Evolutionary conservation across 2,797 vertebrate genomes (phyloP).

Genomic region (Knipowitschia caucasica): DNA sequence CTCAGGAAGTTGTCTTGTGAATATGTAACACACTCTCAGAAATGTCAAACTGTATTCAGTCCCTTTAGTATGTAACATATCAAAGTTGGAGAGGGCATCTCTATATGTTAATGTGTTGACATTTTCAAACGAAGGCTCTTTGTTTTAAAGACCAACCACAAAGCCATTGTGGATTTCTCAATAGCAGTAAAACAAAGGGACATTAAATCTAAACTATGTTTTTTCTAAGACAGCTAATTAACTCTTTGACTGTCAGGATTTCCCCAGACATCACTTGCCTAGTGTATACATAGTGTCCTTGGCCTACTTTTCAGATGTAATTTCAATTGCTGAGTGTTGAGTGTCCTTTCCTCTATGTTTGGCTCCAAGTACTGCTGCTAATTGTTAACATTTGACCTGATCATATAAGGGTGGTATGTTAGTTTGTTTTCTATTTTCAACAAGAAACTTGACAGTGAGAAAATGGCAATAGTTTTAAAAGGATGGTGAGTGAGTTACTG

Average conservation of each 20-base stretch:
- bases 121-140: slow-evolving; percentile 16
- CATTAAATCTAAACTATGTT: slow-evolving; percentile 6
- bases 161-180: slow-evolving; percentile 5
- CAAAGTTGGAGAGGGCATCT: slow-evolving; percentile 7
- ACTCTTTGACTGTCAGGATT: slow-evolving; percentile 2
- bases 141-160: background rate
- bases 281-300: slow-evolving; percentile 11
- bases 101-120: slow-evolving; percentile 20
- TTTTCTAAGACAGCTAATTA: slow-evolving; percentile 15
- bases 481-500: slow-evolving; percentile 12
- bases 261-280: slow-evolving; percentile 3
- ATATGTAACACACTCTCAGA: slow-evolving; percentile 19
- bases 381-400: slow-evolving; percentile 34
- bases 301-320: slow-evolving; percentile 38
- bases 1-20: slow-evolving; percentile 4
- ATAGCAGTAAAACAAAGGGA: background rate
- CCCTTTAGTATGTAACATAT: slow-evolving; percentile 13
- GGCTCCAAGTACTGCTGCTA: slow-evolving; percentile 17
- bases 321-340: slow-evolving; percentile 14
- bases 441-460: background rate
- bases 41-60: slow-evolving; percentile 32
- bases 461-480: slow-evolving; percentile 25
- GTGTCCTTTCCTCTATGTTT: slow-evolving; percentile 24
- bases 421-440: slow-evolving; percentile 45
- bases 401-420: slow-evolving; percentile 46